A percentile compares a stretch with the other conserved stretches of the same genome.
phyloP scores from a whole-genome alignment of 2,797 vertebrate genomes.

The Brachyrhaphis roseni region DNA sequence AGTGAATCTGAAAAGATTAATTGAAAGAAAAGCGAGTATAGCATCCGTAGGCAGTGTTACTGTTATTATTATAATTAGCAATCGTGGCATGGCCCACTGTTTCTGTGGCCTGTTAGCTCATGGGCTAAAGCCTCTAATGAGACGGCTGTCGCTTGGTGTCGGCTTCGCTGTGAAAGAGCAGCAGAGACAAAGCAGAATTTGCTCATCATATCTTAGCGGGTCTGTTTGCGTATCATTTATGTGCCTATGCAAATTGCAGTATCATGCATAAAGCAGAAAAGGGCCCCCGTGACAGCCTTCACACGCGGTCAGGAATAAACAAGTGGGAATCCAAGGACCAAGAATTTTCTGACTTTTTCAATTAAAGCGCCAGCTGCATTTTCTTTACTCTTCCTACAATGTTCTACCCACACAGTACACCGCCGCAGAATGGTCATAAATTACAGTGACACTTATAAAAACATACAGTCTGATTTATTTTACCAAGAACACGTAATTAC shows the following conservation, averaged over 20 bases:
- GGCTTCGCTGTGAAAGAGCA: conserved; percentile 69
- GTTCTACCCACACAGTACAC: conserved; percentile 16
- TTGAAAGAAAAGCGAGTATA: conserved; percentile 81
- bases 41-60: conserved; percentile 79
- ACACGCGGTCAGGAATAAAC: conserved; percentile 62
- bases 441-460: conserved; percentile 37
- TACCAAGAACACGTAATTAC: conserved; percentile 35
- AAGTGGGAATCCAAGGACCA: conserved; percentile 34
- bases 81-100: conserved; percentile 69
- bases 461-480: conserved; percentile 20
- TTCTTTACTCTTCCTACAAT: conserved; percentile 12
- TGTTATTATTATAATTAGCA: conserved; percentile 84
- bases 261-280: conserved; percentile 50
- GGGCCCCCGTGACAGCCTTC: conserved; percentile 43
- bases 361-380: conserved; percentile 38
- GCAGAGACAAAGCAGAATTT: conserved; percentile 68
- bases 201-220: conserved; percentile 38
- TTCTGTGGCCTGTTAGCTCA: conserved; percentile 78
- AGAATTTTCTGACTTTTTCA: conserved; percentile 37
- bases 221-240: conserved; percentile 25
- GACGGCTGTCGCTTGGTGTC: conserved; percentile 79
- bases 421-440: conserved; percentile 22
- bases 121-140: conserved; percentile 81
- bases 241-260: conserved; percentile 49
- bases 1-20: conserved; percentile 81